Conservation (phyloP, 2,888 invertebrate genomes). For the Drosophila suboccidentalis region DNA sequence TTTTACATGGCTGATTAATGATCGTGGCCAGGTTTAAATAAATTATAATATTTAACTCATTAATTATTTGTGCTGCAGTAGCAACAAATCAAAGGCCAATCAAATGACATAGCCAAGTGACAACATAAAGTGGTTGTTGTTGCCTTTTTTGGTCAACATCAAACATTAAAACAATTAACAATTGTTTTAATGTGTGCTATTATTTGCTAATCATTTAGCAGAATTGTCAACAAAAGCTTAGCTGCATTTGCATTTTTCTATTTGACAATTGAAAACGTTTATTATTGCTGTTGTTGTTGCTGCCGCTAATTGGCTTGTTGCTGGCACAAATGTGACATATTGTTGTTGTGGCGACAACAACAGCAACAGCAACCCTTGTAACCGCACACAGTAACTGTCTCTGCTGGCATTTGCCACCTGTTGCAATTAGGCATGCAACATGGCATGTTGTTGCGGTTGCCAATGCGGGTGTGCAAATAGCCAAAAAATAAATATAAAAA, state of each 20-base stretch:
- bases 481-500: slow-evolving; percentile 32
- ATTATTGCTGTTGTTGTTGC: slow-evolving; percentile 35
- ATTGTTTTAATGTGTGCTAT: slow-evolving; percentile 69
- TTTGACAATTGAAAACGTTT: slow-evolving; percentile 48
- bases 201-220: slow-evolving; percentile 76
- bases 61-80: slow-evolving; percentile 72
- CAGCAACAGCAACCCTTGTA: slow-evolving; percentile 53
- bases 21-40: slow-evolving; percentile 69
- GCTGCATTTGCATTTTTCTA: slow-evolving; percentile 49
- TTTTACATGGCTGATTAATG: slow-evolving; percentile 77
- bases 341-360: slow-evolving; percentile 45
- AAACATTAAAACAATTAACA: slow-evolving; percentile 66
- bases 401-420: slow-evolving; percentile 79
- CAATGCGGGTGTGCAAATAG: slow-evolving; percentile 68
- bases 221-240: slow-evolving; percentile 59
- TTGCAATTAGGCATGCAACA: slow-evolving; percentile 83
- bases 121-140: slow-evolving; percentile 53
- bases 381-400: slow-evolving; percentile 61
- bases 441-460: slow-evolving; percentile 78
- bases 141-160: slow-evolving; percentile 70
- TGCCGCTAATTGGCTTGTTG: slow-evolving; percentile 70
- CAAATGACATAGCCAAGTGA: slow-evolving; percentile 65
- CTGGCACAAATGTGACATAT: slow-evolving; percentile 66
- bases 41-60: slow-evolving; percentile 79
- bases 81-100: slow-evolving; percentile 73